phyloP scores from a whole-genome alignment of 2,797 vertebrate species.

The Denticeps clupeoides region DNA sequence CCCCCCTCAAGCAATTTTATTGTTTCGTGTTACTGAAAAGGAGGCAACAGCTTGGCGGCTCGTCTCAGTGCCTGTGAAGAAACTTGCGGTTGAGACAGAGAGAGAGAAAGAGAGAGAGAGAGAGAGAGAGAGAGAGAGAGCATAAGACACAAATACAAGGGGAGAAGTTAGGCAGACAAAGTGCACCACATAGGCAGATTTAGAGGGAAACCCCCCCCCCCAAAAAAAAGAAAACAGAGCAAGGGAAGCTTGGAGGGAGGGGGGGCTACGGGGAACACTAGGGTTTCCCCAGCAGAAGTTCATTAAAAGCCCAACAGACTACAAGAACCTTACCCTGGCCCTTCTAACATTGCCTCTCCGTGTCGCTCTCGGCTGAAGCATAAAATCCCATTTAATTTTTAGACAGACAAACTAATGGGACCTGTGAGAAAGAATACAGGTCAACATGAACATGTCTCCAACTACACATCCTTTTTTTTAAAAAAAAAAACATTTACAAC shows the following conservation, averaged over 20 bases:
- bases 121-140: conserved; percentile 57
- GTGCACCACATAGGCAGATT: conserved; percentile 55
- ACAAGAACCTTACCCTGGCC: conserved; percentile 98
- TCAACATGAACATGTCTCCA: conserved; percentile 74
- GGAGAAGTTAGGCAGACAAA: conserved; percentile 58
- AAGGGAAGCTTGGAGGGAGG: conserved; percentile 42
- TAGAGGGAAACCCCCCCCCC: conserved; percentile 44
- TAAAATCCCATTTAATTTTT: conserved; percentile 90
- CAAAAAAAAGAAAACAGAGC: conserved; percentile 37
- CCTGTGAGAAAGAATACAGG: conserved; percentile 99
- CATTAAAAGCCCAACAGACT: conserved; percentile 75
- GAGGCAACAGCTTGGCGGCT: conserved; percentile 42
- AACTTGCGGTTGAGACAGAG: conserved; percentile 82
- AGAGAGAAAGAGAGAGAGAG: conserved; percentile 55
- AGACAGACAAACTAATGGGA: conserved; percentile 98
- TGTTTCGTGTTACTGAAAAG: conserved; percentile 49
- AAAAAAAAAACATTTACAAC: conserved; percentile 34
- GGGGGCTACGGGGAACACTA: conserved; percentile 33
- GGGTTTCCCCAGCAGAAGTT: conserved; percentile 61
- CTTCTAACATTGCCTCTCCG: conserved; percentile 80
- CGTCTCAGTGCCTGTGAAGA: conserved; percentile 91
- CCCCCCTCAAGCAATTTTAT: conserved; percentile 43
- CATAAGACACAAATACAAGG: conserved; percentile 58
- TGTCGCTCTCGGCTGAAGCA: conserved; percentile 76
- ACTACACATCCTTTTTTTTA: conserved; percentile 41